Evolutionary conservation across 64 coral and sea anemone genomes (phyloP).

Genomic region (Montipora cactus): DNA sequence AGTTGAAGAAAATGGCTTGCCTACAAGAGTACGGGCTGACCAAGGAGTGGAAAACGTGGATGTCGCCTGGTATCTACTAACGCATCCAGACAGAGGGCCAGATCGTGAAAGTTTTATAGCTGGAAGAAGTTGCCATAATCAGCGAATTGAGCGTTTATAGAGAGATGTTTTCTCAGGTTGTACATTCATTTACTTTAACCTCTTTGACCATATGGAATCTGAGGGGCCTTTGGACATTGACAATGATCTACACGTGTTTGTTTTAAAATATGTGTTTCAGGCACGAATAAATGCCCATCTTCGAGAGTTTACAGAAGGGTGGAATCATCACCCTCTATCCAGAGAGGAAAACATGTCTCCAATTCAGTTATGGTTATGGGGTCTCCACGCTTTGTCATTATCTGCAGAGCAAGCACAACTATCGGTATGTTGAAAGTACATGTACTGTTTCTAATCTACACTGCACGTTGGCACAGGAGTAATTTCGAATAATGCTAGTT

Average conservation of each 20-base stretch:
- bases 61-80: background rate
- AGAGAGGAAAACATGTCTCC: slow-evolving; percentile 23
- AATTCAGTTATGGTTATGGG: too few species aligned
- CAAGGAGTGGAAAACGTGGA: background rate
- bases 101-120: background rate
- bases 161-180: background rate
- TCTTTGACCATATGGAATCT: background rate
- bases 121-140: background rate
- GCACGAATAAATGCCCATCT: too few species aligned
- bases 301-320: too few species aligned
- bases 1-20: slow-evolving; percentile 13
- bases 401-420: background rate
- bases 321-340: background rate
- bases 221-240: background rate
- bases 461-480: slow-evolving; percentile 5
- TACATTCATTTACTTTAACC: background rate
- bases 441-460: background rate
- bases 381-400: too few species aligned
- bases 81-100: background rate
- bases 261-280: background rate
- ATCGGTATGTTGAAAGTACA: background rate
- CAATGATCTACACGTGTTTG: background rate
- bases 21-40: background rate
- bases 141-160: background rate
- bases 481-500: slow-evolving; percentile 4